A percentile compares a stretch with the other conserved stretches of the same genome.
phyloP scores from a whole-genome alignment of 2,797 vertebrate genomes.

The Chaenodraco wilsoni region DNA sequence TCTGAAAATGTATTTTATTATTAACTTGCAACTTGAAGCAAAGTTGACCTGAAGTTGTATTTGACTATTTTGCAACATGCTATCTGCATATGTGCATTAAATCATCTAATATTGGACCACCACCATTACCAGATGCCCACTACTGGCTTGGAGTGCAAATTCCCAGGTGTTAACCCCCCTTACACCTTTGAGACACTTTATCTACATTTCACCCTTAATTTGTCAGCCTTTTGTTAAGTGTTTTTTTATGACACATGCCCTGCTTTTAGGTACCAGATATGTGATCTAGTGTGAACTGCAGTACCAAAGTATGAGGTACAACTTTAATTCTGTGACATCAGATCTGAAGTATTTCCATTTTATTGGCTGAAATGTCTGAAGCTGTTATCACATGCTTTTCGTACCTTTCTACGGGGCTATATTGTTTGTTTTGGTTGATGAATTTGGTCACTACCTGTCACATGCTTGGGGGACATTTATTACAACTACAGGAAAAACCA shows the following conservation, averaged over 20 bases:
- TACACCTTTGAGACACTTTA: not conserved
- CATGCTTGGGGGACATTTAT: conserved; percentile 2
- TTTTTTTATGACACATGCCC: not conserved
- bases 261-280: not conserved
- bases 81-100: not conserved
- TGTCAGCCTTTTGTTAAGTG: not conserved
- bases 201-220: conserved; percentile 1
- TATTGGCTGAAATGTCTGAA: not conserved
- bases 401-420: not conserved
- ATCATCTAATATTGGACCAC: not conserved
- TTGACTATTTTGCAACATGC: not conserved
- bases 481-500: conserved; percentile 15
- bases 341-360: not conserved
- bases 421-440: not conserved
- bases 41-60: not conserved
- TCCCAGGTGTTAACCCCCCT: not conserved
- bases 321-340: not conserved
- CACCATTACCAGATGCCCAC: not conserved
- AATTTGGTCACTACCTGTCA: conserved; percentile 1
- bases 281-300: not conserved
- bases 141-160: not conserved
- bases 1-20: no score
- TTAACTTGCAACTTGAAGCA: not conserved
- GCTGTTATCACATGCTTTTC: not conserved
- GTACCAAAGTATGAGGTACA: not conserved